Base-by-base conservation (phyloP, 2,113 vertebrate genomes). In the Cheirogaleus medius region DNA sequence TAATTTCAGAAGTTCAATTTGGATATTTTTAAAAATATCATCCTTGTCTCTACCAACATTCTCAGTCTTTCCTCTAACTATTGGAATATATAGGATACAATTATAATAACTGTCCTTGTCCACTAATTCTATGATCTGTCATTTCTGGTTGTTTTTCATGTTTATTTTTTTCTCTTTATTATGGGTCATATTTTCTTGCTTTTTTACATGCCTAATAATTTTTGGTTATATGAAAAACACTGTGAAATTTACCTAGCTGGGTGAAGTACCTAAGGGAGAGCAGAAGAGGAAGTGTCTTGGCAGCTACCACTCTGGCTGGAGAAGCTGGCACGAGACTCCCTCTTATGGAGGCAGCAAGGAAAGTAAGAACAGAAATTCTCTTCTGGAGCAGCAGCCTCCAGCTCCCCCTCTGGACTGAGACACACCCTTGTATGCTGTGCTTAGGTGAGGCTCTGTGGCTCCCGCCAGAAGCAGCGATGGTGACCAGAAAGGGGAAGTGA, bases 101-200 rank as follows among this genome's bases (percentile, higher is more conserved):
- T 83, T 56, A 58, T n/a, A 60, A 18, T 5, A 34, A 47, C 34
- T 32, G 1, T 10, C 32, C 21, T 58, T 77, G 21, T 44, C 21
- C 6, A 29, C 25, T 77, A 60, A 92, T 66, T 84, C 47, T 29
- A 29, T 69, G 58, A 27, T 23, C 17, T 63, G 21, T 56, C 32
- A 47, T 85, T 95, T 69, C 66, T 68, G 7, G n/a, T 60, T 47
- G 20, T 7, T 80, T 90, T 96, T 73, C 21, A 37, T 71, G 66
- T 54, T 89, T 94, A 5, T 13, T 27, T 54, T 92, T 83, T 81
- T 34, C 37, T 58, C 39, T 63, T 82, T 20, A 58, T 56, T 23
- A 15, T 37, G 37, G 9, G 20, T 69, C 21, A 14, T 56, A 37
- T 47, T 71, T 83, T 77, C 44, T 66, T 95, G 8, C 5, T 3